Evolutionary conservation across 1,140 invertebrate species (phyloP).

Genomic region (Drosophila subobscura): DNA sequence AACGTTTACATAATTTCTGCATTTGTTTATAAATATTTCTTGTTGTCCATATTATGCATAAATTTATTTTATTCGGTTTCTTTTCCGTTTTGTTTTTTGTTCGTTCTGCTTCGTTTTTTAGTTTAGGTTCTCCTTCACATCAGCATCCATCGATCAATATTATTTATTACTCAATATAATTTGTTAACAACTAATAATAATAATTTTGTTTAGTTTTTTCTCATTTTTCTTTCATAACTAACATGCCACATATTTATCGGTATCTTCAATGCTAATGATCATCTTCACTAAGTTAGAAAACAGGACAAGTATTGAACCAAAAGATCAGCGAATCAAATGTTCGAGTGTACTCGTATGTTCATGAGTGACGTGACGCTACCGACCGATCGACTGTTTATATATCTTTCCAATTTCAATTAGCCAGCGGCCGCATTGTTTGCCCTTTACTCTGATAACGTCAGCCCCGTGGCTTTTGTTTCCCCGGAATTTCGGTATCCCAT

Average conservation of each 20-base stretch:
- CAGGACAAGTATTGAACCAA: constrained; percentile 63
- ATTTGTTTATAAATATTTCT: constrained; percentile 73
- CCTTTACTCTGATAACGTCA: constrained; percentile 30
- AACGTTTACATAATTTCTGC: constrained; percentile 72
- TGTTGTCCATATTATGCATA: constrained; percentile 68
- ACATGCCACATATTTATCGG: constrained; percentile 74
- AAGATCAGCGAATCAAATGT: constrained; percentile 61
- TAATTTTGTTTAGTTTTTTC: constrained; percentile 81
- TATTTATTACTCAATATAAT: constrained; percentile 81
- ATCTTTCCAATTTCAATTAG: constrained; percentile 26
- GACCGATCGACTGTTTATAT: constrained; percentile 7
- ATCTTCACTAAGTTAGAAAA: constrained; percentile 63
- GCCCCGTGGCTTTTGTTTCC: constrained; percentile 25
- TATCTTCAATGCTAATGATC: constrained; percentile 73
- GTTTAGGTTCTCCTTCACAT: constrained; percentile 68
- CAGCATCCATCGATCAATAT: constrained; percentile 73
- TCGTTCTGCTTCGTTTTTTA: constrained; percentile 51
- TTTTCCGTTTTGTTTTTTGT: constrained; percentile 48
- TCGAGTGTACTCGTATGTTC: constrained; percentile 30
- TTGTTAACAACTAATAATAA: constrained; percentile 82
- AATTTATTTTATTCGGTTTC: constrained; percentile 46
- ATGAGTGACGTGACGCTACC: constrained; percentile 40
- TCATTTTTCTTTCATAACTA: constrained; percentile 70
- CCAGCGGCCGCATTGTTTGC: constrained; percentile 19
- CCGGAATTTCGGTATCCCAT: constrained; percentile 31